Conservation (phyloP, 2,113 vertebrate genomes). For the Nipponia nippon region DNA sequence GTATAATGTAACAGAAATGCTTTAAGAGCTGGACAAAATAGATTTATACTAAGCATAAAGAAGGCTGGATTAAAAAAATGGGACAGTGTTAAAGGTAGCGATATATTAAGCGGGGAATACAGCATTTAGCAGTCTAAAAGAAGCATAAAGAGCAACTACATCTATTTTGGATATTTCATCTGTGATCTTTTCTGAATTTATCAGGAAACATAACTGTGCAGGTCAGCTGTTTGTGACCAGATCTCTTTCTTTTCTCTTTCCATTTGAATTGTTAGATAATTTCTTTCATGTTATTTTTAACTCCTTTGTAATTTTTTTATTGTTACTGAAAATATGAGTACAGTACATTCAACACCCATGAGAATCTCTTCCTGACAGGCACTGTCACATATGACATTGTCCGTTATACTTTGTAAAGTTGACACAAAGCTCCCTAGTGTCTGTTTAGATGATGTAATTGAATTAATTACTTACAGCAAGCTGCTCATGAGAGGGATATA, state of each 20-base stretch:
- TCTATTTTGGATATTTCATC: not conserved
- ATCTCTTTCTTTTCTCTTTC: not conserved
- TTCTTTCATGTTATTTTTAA: not conserved
- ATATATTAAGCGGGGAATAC: not conserved
- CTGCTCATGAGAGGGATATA: not conserved
- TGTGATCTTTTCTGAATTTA: not conserved
- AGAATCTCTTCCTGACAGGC: not conserved
- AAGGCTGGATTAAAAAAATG: not conserved
- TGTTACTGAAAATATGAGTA: not conserved
- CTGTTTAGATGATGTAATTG: constrained; percentile 36
- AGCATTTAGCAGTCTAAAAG: not conserved
- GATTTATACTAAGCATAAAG: not conserved
- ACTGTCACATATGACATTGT: not conserved
- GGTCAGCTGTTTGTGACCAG: not conserved
- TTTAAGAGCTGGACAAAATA: not conserved
- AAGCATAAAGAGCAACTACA: not conserved
- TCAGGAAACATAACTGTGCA: not conserved
- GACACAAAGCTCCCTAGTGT: not conserved
- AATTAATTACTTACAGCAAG: constrained; percentile 39
- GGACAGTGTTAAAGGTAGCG: not conserved
- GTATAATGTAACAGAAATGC: not conserved
- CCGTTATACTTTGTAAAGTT: not conserved
- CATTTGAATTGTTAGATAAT: not conserved
- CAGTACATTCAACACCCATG: not conserved
- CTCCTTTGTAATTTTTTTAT: not conserved